Conservation (phyloP, 64 coral and sea anemone genomes). For the Montipora foliosa region DNA sequence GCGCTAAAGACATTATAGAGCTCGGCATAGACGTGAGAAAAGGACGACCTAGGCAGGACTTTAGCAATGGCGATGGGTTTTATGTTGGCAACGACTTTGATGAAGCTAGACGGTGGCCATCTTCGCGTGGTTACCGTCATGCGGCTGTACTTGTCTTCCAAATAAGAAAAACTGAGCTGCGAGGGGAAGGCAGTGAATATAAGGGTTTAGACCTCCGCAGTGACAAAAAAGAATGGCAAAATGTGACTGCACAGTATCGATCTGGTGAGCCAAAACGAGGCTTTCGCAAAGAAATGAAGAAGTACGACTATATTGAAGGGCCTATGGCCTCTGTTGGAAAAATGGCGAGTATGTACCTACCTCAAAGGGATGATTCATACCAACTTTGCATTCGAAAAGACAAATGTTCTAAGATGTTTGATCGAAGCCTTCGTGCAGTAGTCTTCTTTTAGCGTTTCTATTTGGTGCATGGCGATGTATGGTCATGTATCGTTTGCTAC, state of each 20-base stretch:
- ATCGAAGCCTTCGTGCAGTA: conserved; percentile 15
- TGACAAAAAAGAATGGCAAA: conserved; percentile 21
- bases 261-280: background rate
- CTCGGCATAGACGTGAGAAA: conserved; percentile 39
- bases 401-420: conserved; percentile 2
- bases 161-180: background rate
- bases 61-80: conserved; percentile 71
- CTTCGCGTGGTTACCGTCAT: background rate
- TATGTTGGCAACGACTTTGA: conserved; percentile 35
- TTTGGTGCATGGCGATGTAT: too few species aligned
- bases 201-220: background rate
- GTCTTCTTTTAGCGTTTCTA: background rate
- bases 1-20: conserved; percentile 49
- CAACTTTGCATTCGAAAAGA: conserved; percentile 53
- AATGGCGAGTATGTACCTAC: background rate
- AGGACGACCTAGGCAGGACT: conserved; percentile 52
- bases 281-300: background rate
- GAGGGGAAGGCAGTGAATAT: background rate
- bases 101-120: conserved; percentile 10
- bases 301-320: conserved; percentile 64
- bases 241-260: conserved; percentile 10
- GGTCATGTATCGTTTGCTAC: too few species aligned
- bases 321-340: conserved; percentile 21
- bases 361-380: conserved; percentile 13
- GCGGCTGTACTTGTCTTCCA: conserved; percentile 76